phyloP scores from a whole-genome alignment of 2,888 invertebrate genomes.

The Dasypolia templi region DNA sequence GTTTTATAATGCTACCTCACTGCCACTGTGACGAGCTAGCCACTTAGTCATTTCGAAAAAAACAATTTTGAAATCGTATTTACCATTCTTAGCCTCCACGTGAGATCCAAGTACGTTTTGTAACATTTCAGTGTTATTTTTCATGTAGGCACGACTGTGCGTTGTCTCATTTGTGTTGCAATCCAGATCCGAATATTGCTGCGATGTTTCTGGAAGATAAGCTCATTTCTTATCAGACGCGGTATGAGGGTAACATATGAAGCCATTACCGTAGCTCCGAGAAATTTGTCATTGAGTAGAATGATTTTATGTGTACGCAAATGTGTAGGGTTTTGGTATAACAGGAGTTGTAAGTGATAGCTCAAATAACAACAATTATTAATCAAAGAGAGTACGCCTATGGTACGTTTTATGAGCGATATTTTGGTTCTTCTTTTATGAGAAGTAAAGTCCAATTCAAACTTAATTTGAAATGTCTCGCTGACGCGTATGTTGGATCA shows the following conservation, averaged over 20 bases:
- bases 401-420: background rate
- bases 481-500: no score
- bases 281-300: constrained; percentile 68
- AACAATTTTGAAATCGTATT: background rate
- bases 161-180: constrained; percentile 70
- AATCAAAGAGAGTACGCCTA: constrained; percentile 12
- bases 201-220: constrained; percentile 80
- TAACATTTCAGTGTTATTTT: constrained; percentile 25
- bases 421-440: background rate
- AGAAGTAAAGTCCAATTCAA: background rate
- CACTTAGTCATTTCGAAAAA: background rate
- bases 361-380: constrained; percentile 34
- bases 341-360: constrained; percentile 22
- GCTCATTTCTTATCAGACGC: constrained; percentile 80
- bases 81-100: background rate
- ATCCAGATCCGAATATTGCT: constrained; percentile 73
- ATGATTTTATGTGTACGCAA: constrained; percentile 52
- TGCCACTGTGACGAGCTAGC: background rate
- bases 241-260: constrained; percentile 75
- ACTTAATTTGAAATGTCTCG: no score
- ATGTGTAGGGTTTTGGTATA: constrained; percentile 13
- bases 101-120: constrained; percentile 9
- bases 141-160: constrained; percentile 18
- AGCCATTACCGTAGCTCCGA: constrained; percentile 71
- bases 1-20: background rate